Evolutionary conservation across 64 coral and sea anemone species (phyloP).

Genomic region (Stylophora pistillata): DNA sequence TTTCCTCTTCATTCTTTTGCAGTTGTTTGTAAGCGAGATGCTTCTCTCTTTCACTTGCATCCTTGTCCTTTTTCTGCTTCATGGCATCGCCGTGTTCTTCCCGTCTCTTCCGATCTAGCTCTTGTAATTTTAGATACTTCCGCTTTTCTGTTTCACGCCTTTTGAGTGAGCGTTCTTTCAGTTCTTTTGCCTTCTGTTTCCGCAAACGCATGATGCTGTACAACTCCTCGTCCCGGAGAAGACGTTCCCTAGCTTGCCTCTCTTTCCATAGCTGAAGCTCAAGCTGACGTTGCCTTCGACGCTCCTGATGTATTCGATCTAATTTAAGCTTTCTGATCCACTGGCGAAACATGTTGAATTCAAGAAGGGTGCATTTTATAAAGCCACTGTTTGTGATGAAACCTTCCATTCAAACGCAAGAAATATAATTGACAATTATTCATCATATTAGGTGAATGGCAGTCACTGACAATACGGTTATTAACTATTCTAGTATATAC

Average conservation of each 20-base stretch:
- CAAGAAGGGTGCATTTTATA: constrained; percentile 91
- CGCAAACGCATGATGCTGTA: constrained; percentile 50
- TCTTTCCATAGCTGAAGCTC: constrained; percentile 58
- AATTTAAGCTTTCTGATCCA: constrained; percentile 94
- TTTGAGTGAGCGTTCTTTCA: constrained; percentile 12
- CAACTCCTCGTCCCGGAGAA: constrained; percentile 69
- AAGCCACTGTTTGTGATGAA: constrained; percentile 87
- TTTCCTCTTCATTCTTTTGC: constrained; percentile 42
- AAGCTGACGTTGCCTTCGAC: constrained; percentile 26
- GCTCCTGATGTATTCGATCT: constrained; percentile 66
- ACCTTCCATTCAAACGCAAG: constrained; percentile 26
- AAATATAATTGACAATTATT: not conserved
- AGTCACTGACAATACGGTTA: no score
- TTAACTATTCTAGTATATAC: no score
- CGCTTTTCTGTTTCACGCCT: constrained; percentile 25
- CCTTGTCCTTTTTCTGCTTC: constrained; percentile 19
- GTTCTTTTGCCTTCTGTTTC: constrained; percentile 52
- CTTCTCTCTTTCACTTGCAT: constrained; percentile 21
- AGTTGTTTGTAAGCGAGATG: constrained; percentile 36
- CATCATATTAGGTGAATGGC: no score
- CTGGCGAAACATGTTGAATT: constrained; percentile 89
- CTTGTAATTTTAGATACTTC: constrained; percentile 63
- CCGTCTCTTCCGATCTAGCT: constrained; percentile 43
- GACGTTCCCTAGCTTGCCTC: not conserved
- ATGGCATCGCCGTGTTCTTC: constrained; percentile 42